phyloP scores from a whole-genome alignment of 2,113 vertebrate genomes.

The Bettongia penicillata region DNA sequence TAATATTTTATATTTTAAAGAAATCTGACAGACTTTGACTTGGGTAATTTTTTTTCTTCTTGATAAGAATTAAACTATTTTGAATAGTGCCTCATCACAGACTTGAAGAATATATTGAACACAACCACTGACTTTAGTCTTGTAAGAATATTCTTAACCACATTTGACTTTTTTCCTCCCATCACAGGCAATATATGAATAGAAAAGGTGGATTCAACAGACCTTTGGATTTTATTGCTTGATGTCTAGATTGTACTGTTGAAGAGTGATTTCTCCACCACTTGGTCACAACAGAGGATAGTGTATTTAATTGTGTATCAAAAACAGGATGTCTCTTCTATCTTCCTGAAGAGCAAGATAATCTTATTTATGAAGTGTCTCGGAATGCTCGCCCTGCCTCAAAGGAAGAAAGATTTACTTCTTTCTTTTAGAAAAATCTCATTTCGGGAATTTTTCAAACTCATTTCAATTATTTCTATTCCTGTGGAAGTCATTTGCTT shows the following conservation, averaged over 20 bases:
- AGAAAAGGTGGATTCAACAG: slow-evolving; percentile 99
- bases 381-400: slow-evolving; percentile 27
- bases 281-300: slow-evolving; percentile 58
- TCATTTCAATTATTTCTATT: slow-evolving; percentile 55
- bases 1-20: slow-evolving; percentile 34
- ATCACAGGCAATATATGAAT: slow-evolving; percentile 97
- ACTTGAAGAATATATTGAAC: slow-evolving; percentile 21
- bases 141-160: slow-evolving; percentile 20
- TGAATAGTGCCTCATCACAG: slow-evolving; percentile 33
- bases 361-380: slow-evolving; percentile 60
- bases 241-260: slow-evolving; percentile 69
- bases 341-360: slow-evolving; percentile 58
- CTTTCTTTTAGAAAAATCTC: slow-evolving; percentile 64
- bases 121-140: not conserved
- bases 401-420: slow-evolving; percentile 46
- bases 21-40: slow-evolving; percentile 22
- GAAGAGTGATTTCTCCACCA: not conserved
- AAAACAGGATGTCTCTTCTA: slow-evolving; percentile 47
- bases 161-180: slow-evolving; percentile 40
- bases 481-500: slow-evolving; percentile 66
- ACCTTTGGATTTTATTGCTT: slow-evolving; percentile 98
- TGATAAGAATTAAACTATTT: slow-evolving; percentile 24
- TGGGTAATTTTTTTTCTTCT: slow-evolving; percentile 29
- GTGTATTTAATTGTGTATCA: slow-evolving; percentile 46
- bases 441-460: slow-evolving; percentile 43